Base-by-base conservation (phyloP, 1,140 invertebrate genomes). In the Heliconius nattereri region DNA sequence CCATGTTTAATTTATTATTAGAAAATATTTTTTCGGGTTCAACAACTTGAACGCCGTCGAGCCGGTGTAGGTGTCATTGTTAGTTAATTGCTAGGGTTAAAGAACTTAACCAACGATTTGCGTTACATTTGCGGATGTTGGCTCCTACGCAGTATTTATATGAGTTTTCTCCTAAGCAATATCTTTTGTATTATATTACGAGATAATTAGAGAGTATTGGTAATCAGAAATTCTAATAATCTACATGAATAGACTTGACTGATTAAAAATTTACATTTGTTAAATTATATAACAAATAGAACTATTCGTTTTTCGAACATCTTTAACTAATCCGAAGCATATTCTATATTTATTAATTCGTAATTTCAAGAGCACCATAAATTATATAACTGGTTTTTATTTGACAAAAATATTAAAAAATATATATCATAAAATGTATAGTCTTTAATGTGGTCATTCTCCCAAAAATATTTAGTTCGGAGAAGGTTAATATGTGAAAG, bases 21-120 rank as follows among this genome's bases (percentile, higher is more conserved):
- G n/a, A 57, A 23, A 29, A 29, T 26, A 23, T 13, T 16, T 66
- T 66, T 66, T 73, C 8, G 7, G 73, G 78, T 80, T 76, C 73
- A 80, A 45, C 60, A 76, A 75, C 78, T 71, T 73, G 23, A 26
- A 70, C 70, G 70, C 26, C 52, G 70, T 45, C 66, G 75, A 77
- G 71, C 71, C 57, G 26, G 60, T 79, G 88, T 89, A 84, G 87
- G 89, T 84, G 89, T 89, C 84, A 91, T 89, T 91, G 87, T 91
- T 87, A 83, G 76, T 78, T 89, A 89, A 91, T 89, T 89, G 83
- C 81, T 81, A 82, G 83, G 84, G 83, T 86, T 89, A 82, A 85
- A 85, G 83, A 89, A 86, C 82, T 78, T 72, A 66, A 26, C 32
- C 71, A 77, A 52, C 73, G 70, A 78, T 83, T 81, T 71, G 79